These are phyloP conservation scores for Barnardius zonarius DNA, from an alignment of 2,113 vertebrate genomes.

Conservation along the genomic window DNA sequence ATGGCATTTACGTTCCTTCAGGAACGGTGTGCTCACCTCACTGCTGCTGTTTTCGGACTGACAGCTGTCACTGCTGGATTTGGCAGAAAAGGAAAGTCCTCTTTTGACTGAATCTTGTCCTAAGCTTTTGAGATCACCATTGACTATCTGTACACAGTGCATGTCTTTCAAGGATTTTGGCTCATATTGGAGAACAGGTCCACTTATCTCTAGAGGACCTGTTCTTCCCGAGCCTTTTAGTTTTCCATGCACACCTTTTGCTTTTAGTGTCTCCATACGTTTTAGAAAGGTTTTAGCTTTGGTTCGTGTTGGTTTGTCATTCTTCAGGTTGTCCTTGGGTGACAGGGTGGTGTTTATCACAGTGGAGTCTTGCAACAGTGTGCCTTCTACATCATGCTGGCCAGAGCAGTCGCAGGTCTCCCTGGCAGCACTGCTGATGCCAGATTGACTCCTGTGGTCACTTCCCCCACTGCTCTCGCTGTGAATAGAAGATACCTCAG, in stretches of 20 bases:
- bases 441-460: slow-evolving; percentile 64
- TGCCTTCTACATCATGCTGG: slow-evolving; percentile 75
- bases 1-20: slow-evolving; percentile 83
- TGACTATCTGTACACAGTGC: slow-evolving; percentile 80
- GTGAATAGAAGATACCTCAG: slow-evolving; percentile 88
- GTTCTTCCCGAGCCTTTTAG: slow-evolving; percentile 73
- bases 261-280: slow-evolving; percentile 89
- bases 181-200: slow-evolving; percentile 85
- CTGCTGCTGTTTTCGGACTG: slow-evolving; percentile 81
- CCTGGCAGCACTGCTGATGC: slow-evolving; percentile 55
- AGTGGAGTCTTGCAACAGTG: slow-evolving; percentile 76
- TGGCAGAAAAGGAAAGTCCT: slow-evolving; percentile 59
- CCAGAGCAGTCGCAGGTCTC: slow-evolving; percentile 77
- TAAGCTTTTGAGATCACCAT: slow-evolving; percentile 73
- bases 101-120: slow-evolving; percentile 39
- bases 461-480: slow-evolving; percentile 88
- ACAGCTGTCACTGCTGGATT: slow-evolving; percentile 81
- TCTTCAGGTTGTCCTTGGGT: slow-evolving; percentile 79
- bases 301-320: slow-evolving; percentile 80
- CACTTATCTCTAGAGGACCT: slow-evolving; percentile 82
- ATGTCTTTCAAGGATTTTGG: slow-evolving; percentile 81
- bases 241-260: slow-evolving; percentile 81
- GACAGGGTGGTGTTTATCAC: slow-evolving; percentile 55
- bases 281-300: slow-evolving; percentile 91
- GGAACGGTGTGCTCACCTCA: slow-evolving; percentile 78